Evolutionary conservation across 1,140 invertebrate species (phyloP).

Genomic region (Microplitis demolitor): DNA sequence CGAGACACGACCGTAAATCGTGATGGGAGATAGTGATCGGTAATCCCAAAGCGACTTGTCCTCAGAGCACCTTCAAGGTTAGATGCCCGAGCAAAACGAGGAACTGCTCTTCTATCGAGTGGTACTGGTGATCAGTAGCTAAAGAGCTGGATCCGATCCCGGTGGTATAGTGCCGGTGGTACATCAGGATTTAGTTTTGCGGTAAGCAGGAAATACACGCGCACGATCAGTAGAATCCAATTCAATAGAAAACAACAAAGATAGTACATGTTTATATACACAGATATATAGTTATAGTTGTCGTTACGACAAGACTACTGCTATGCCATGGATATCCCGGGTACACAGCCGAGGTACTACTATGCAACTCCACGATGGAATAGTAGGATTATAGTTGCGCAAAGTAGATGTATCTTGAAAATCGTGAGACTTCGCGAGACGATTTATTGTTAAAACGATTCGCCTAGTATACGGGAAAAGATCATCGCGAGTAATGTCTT

Average conservation of each 20-base stretch:
- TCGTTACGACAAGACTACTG: too few relatives aligned
- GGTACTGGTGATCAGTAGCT: conserved; percentile 24
- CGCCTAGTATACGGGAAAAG: conserved; percentile 9
- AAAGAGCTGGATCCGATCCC: conserved; percentile 18
- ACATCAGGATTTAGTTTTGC: not conserved
- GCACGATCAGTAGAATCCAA: not conserved
- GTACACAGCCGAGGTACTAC: too few relatives aligned
- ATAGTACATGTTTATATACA: too few relatives aligned
- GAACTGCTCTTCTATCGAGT: not conserved
- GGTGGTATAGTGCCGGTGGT: too few relatives aligned
- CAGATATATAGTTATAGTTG: too few relatives aligned
- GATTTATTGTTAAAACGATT: conserved; percentile 42
- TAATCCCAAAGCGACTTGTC: conserved; percentile 34
- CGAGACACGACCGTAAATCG: conserved; percentile 35
- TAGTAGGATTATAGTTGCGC: conserved; percentile 10
- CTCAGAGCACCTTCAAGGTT: conserved; percentile 40
- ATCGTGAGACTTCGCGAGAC: conserved; percentile 41
- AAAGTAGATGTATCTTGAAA: conserved; percentile 37
- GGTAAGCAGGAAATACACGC: not conserved
- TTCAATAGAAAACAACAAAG: not conserved
- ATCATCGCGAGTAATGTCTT: conserved; percentile 36
- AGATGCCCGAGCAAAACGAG: not conserved
- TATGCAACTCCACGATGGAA: not conserved
- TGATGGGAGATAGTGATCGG: conserved; percentile 38
- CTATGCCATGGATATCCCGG: too few relatives aligned